Conservation (phyloP, 2,888 invertebrate species). For the Apoda limacodes region DNA sequence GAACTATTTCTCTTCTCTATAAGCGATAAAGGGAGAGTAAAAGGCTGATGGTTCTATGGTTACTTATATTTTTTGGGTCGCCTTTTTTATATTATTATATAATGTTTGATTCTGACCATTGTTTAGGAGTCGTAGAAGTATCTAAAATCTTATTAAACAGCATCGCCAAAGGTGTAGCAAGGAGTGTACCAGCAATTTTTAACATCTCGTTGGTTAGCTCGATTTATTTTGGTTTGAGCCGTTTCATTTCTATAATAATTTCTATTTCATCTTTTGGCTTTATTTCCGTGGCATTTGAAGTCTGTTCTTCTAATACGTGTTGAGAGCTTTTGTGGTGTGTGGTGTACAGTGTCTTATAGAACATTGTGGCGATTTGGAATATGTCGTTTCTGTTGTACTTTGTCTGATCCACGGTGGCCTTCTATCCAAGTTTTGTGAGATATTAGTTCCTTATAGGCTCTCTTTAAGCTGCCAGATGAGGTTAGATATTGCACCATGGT, state of each 20-base stretch:
- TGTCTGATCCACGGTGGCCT: not conserved
- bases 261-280: not conserved
- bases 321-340: no score
- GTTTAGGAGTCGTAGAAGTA: no score
- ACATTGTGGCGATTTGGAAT: constrained; percentile 9
- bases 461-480: constrained; percentile 11
- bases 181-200: constrained; percentile 3
- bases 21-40: constrained; percentile 13
- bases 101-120: constrained; percentile 9
- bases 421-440: constrained; percentile 10
- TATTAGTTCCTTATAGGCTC: constrained; percentile 9
- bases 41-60: constrained; percentile 11
- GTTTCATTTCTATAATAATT: no score
- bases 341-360: constrained; percentile 10
- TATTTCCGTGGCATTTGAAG: constrained; percentile 1
- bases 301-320: not conserved
- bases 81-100: constrained; percentile 13
- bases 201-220: constrained; percentile 12
- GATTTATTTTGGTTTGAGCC: constrained; percentile 10
- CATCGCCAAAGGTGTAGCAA: constrained; percentile 3
- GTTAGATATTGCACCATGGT: no score
- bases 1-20: constrained; percentile 9
- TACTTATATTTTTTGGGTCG: constrained; percentile 6
- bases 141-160: constrained; percentile 7
- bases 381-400: constrained; percentile 7